A percentile compares a stretch with the other conserved stretches of the same genome.
Conservation (phyloP, 2,113 vertebrate species). For the Muscicapa adusta region DNA sequence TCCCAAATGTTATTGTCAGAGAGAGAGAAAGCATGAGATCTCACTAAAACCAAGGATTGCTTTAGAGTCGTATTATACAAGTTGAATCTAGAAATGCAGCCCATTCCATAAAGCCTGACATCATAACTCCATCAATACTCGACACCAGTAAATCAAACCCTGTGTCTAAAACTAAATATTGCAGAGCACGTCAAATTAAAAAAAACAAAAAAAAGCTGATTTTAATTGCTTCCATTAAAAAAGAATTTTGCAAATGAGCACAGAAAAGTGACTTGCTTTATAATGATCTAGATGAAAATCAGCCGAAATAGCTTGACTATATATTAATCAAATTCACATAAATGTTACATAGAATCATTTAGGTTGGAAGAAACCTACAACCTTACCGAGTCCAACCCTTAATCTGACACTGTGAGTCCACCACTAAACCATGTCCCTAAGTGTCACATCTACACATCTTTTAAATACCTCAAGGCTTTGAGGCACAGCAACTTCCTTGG, state of each 20-base stretch:
- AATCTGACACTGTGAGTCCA: not conserved
- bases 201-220: not conserved
- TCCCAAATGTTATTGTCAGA: not conserved
- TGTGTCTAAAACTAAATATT: not conserved
- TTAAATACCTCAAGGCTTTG: not conserved
- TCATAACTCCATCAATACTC: not conserved
- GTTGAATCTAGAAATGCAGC: not conserved
- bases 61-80: not conserved
- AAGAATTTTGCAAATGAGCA: not conserved
- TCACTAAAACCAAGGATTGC: not conserved
- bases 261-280: not conserved
- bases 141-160: not conserved
- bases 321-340: not conserved
- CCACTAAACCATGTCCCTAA: not conserved
- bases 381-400: fast-evolving
- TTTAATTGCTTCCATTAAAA: not conserved
- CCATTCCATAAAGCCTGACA: not conserved
- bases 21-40: not conserved
- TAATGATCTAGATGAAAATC: not conserved
- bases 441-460: not conserved
- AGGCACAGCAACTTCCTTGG: not conserved
- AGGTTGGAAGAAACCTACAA: not conserved
- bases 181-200: not conserved
- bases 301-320: not conserved
- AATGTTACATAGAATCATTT: not conserved